Conservation (phyloP, 2,113 vertebrate species). For the Seriola dumerili region DNA sequence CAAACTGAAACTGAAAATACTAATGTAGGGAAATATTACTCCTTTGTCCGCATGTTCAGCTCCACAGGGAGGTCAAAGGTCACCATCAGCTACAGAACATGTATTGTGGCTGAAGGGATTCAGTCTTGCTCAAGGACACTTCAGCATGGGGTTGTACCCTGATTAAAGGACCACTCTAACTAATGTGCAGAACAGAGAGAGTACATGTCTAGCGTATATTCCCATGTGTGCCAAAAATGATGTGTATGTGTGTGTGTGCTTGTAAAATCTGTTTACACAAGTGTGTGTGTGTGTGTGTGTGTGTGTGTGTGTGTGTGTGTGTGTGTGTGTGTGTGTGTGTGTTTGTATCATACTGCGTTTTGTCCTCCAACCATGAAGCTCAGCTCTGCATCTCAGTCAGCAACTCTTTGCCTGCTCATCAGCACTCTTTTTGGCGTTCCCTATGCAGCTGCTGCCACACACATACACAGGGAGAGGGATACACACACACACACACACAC, state of each 20-base stretch:
- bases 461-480: neutral
- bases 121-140: slow-evolving; percentile 16
- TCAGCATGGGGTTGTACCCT: neutral
- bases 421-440: slow-evolving; percentile 70
- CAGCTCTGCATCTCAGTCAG: slow-evolving; percentile 70
- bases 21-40: neutral
- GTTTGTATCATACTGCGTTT: slow-evolving; percentile 53
- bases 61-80: neutral
- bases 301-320: slow-evolving; percentile 17
- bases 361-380: slow-evolving; percentile 59
- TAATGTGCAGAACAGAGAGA: neutral
- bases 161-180: slow-evolving; percentile 12
- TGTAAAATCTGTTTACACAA: no score
- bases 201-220: neutral
- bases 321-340: slow-evolving; percentile 16
- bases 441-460: slow-evolving; percentile 54
- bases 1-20: no score
- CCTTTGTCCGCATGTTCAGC: neutral
- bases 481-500: slow-evolving; percentile 8
- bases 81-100: neutral
- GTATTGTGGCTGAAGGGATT: neutral
- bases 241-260: slow-evolving; percentile 30
- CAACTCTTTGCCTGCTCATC: slow-evolving; percentile 73
- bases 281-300: slow-evolving; percentile 7
- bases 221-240: slow-evolving; percentile 6